Base-by-base conservation (phyloP, 2,888 invertebrate genomes). In the Stenodera caucasica region DNA sequence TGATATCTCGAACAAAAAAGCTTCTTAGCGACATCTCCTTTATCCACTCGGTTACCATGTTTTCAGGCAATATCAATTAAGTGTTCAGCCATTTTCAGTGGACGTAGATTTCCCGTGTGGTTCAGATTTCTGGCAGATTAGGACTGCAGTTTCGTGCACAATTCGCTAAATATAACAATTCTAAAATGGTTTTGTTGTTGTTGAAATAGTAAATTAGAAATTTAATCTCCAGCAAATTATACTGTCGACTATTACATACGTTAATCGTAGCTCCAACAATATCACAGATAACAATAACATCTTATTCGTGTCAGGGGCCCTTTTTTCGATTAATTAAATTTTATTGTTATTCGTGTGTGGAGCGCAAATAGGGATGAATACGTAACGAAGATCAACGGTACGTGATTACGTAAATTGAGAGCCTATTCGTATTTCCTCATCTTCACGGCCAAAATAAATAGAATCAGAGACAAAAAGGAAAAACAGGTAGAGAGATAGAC, bases 281-380 rank as follows among this genome's bases (percentile, higher is more conserved):
- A 26, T 26, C 3, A 30, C 30, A 30, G n/a, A 30, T 9, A 30
- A 30, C 30, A 30, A 30, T 15, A 18, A 50, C 32, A 49, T 56
- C 50, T 56, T 30, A 50, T 56, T 56, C 50, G 29, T 32, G 32
- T 56, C 50, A 49, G 12, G 32, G 50, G 50, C 49, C 50, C 18
- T 50, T 33, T 26, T 52, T 45, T 30, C 53, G 35, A 51, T 23
- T 51, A 57, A 52, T 52, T 57, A 57, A 57, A 52, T 57, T 57
- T 57, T 57, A 57, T 57, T 52, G 57, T 57, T 57, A 57, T 57
- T 51, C 40, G 57, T 33, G 57, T 57, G 51, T 52, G 51, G 52
- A 57, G 40, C 52, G 57, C 52, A 52, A 57, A 57, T 33, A 29
- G 57, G 52, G 40, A 30, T 52, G 57, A 57, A 57, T 57, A 57